Evolutionary conservation across 1,140 invertebrate genomes (phyloP).

Genomic region (Drosophila varians): DNA sequence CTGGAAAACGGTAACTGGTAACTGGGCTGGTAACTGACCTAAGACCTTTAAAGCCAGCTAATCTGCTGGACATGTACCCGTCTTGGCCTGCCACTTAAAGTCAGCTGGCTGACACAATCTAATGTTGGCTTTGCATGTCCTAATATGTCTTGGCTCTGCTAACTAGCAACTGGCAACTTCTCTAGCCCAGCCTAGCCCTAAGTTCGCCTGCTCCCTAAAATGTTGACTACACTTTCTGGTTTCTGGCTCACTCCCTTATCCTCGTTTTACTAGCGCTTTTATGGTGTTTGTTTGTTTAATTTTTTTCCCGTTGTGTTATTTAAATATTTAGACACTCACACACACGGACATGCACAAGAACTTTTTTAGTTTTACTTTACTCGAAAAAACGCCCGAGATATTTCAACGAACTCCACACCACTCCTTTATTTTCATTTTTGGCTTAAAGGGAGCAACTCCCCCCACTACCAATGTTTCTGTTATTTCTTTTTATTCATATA

Average conservation of each 20-base stretch:
- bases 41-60: conserved; percentile 27
- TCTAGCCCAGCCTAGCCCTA: conserved; percentile 4
- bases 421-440: conserved; percentile 7
- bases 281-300: conserved; percentile 24
- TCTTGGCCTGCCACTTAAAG: conserved; percentile 42
- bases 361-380: conserved; percentile 14
- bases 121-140: conserved; percentile 53
- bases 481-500: not conserved
- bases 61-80: conserved; percentile 39
- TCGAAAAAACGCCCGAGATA: conserved; percentile 16
- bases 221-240: conserved; percentile 1
- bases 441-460: conserved; percentile 17
- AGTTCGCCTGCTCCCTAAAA: conserved; percentile 4
- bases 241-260: conserved; percentile 7
- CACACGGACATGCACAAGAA: conserved; percentile 13
- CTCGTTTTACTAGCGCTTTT: conserved; percentile 1
- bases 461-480: conserved; percentile 17
- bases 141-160: conserved; percentile 14
- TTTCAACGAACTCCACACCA: conserved; percentile 21
- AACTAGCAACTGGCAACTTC: conserved; percentile 8
- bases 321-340: conserved; percentile 42
- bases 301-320: conserved; percentile 35
- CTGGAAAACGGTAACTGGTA: not conserved
- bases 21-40: conserved; percentile 8
- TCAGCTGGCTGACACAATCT: conserved; percentile 44